Evolutionary conservation across 2,888 invertebrate species (phyloP), one percentile per base, ranked within the genome.

Genomic region (Epirrhoe alternata): DNA sequence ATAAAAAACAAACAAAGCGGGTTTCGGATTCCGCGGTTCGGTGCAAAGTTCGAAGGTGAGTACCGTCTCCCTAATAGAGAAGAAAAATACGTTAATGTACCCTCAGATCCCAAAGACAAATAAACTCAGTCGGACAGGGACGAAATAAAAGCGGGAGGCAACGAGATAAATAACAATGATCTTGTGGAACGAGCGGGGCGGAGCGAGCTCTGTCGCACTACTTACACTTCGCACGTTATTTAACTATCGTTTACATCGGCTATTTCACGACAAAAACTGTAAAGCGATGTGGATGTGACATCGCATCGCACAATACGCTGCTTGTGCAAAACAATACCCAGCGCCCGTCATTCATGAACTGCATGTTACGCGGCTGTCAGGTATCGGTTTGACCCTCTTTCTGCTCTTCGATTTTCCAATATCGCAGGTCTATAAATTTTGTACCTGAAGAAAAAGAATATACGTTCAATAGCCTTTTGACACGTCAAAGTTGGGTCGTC

Each of bases 21-120:
- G 79, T 74, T 78, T 88, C 84, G 84, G 85, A 86, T 89, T 88
- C 83, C 87, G 78, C 78, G 78, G 83, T 84, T 81, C 84, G 75
- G 79, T 78, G 72, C 78, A 86, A 92, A 91, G 84, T 93, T 92
- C 87, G 90, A 87, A 92, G 91, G 91, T 92, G 87, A 90, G 86
- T 82, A 89, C 89, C 86, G 88, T 87, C 88, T 85, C 85, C 86
- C 88, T 93, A 92, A 92, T 92, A 92, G 89, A 90, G 89, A 93
- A 93, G 92, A 92, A 93, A 93, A 93, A 93, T 92, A 92, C 92
- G 91, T 90, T 92, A 92, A 92, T 93, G 89, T 92, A 92, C 89
- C 90, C 89, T 86, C 87, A 87, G 90, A 92, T 89, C 87, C 87
- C 86, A 79, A 92, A 92, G 91, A 93, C 91, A 93, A 93, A 93